These are phyloP conservation scores for Takifugu flavidus DNA, from an alignment of 2,113 vertebrate genomes.

Conservation along the genomic window DNA sequence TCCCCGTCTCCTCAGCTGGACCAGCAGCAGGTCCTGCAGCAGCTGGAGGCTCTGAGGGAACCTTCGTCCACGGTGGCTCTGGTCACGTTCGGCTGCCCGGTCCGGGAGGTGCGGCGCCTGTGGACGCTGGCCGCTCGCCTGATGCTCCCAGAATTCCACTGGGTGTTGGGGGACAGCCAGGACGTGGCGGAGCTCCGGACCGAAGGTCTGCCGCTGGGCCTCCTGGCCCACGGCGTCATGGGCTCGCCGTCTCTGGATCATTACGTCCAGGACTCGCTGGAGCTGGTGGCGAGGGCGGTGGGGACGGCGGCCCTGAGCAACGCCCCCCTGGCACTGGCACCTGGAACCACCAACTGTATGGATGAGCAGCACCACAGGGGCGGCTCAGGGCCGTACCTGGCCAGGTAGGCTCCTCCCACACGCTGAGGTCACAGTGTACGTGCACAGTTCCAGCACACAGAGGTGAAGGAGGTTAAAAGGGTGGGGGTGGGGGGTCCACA, in stretches of 20 bases:
- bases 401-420: conserved; percentile 78
- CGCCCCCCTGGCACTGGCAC: conserved; percentile 89
- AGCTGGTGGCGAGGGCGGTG: conserved; percentile 87
- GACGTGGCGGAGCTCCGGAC: conserved; percentile 90
- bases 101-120: conserved; percentile 86
- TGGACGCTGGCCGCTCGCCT: conserved; percentile 78
- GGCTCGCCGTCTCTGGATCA: conserved; percentile 84
- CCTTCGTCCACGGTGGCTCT: conserved; percentile 79
- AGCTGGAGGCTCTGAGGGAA: conserved; percentile 83
- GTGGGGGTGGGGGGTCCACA: no score
- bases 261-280: conserved; percentile 91
- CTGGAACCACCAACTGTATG: conserved; percentile 94
- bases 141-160: conserved; percentile 81
- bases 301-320: conserved; percentile 84
- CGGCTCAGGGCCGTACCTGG: conserved; percentile 90
- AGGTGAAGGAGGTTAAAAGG: no score
- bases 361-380: conserved; percentile 78
- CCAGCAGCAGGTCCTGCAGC: conserved; percentile 76
- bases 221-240: conserved; percentile 91
- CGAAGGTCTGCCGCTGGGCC: conserved; percentile 88
- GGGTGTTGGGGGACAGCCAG: conserved; percentile 95
- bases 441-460: no score
- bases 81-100: conserved; percentile 92
- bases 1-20: conserved; percentile 57
- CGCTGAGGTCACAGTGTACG: no score